Percentiles rank a stretch among this genome's conserved stretches.
These are phyloP conservation scores for Cheilosia urbana DNA, from an alignment of 2,888 invertebrate species.

Conservation along the genomic window DNA sequence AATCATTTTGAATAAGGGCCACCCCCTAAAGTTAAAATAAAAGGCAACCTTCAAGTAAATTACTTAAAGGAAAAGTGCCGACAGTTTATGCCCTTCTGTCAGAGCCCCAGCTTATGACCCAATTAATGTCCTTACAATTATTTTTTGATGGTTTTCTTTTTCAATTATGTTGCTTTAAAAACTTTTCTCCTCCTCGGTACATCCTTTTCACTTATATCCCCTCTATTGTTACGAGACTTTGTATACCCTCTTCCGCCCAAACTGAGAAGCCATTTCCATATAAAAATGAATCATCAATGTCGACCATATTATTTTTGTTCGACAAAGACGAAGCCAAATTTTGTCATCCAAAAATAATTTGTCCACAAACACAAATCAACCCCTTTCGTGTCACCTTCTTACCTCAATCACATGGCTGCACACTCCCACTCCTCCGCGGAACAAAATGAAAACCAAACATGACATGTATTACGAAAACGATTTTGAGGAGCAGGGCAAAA, in stretches of 20 bases:
- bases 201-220: conserved; percentile 43
- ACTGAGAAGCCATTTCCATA: conserved; percentile 38
- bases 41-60: background rate
- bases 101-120: conserved; percentile 16
- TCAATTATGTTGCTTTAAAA: background rate
- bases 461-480: conserved; percentile 17
- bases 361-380: conserved; percentile 23
- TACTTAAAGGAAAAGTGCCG: background rate
- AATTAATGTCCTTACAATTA: conserved; percentile 41
- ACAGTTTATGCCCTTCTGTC: background rate
- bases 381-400: conserved; percentile 32
- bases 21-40: too few relatives aligned
- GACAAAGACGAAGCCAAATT: conserved; percentile 14
- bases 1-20: background rate
- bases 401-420: background rate
- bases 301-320: background rate
- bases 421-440: background rate
- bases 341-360: conserved; percentile 18
- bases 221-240: background rate
- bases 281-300: background rate
- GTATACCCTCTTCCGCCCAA: background rate
- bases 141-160: conserved; percentile 19
- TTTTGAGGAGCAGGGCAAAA: conserved; percentile 41
- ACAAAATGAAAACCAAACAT: conserved; percentile 19
- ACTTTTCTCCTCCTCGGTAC: background rate